A percentile compares a stretch with the other conserved stretches of the same genome.
Evolutionary conservation across 2,113 vertebrate species (phyloP).

Genomic region (Nothoprocta perdicaria): DNA sequence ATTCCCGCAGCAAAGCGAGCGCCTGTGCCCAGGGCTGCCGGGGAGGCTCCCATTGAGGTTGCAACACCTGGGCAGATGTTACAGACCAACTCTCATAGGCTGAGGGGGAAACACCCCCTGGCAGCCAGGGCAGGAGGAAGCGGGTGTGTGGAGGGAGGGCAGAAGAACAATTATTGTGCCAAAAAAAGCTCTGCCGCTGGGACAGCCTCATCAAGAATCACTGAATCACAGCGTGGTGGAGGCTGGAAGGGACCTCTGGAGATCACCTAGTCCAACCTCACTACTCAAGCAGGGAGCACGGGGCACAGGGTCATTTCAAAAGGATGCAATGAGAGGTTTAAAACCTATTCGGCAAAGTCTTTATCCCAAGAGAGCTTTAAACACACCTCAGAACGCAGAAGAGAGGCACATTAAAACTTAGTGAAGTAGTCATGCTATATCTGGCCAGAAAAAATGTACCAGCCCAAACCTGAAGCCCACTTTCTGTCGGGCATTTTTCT

Average conservation of each 20-base stretch:
- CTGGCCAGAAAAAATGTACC: neutral
- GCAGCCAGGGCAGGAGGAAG: neutral
- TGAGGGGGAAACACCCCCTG: constrained; percentile 58
- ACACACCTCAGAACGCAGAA: neutral
- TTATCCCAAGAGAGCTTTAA: neutral
- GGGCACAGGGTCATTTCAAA: neutral
- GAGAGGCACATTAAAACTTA: neutral
- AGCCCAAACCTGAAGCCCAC: neutral
- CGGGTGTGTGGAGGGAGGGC: accelerated
- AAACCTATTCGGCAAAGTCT: neutral
- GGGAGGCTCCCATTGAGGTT: neutral
- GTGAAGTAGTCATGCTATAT: neutral
- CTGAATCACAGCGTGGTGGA: too few species aligned
- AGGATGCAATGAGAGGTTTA: neutral
- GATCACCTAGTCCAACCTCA: too few species aligned
- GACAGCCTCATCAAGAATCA: neutral
- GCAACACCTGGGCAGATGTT: constrained; percentile 79
- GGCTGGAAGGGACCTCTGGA: too few species aligned
- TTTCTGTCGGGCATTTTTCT: too few species aligned
- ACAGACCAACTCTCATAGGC: constrained; percentile 79
- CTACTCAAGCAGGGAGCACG: too few species aligned
- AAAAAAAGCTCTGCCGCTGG: neutral
- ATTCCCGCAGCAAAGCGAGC: neutral
- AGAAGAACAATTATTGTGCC: neutral
- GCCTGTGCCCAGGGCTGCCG: accelerated